Percentiles rank a stretch among this genome's conserved stretches.
Evolutionary conservation across 1,140 invertebrate genomes (phyloP).

Genomic region (Parasteatoda tepidariorum): DNA sequence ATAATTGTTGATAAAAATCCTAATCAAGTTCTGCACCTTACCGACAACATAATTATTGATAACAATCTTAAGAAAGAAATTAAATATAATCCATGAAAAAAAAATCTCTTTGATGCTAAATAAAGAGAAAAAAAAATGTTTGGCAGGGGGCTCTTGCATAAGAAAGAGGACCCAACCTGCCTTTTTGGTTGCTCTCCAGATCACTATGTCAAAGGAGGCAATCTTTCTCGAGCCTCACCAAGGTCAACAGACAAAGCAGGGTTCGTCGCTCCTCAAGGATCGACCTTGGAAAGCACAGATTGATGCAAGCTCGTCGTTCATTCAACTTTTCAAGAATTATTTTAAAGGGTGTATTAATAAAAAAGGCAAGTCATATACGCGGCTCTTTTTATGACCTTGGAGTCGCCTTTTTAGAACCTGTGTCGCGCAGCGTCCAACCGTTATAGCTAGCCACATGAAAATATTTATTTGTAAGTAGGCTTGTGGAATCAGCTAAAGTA

Average conservation of each 20-base stretch:
- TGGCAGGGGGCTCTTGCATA: no score
- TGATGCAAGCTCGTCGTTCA: slow-evolving; percentile 15
- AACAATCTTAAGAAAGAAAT: no score
- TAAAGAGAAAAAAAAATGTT: background rate
- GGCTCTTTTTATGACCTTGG: slow-evolving; percentile 20
- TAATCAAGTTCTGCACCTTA: no score
- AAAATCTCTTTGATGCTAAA: background rate
- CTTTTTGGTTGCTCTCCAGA: slow-evolving; percentile 54
- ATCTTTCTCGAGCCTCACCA: slow-evolving; percentile 12
- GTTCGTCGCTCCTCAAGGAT: slow-evolving; percentile 5
- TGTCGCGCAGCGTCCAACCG: background rate
- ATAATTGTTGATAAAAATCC: no score
- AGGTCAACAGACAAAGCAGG: slow-evolving; percentile 53
- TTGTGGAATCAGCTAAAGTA: no score
- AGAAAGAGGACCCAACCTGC: slow-evolving; percentile 1
- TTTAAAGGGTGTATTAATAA: slow-evolving; percentile 20
- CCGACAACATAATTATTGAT: no score
- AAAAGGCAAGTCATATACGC: slow-evolving; percentile 1
- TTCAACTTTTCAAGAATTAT: slow-evolving; percentile 51
- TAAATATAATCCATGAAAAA: no score
- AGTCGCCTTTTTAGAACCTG: background rate
- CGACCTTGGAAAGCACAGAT: slow-evolving; percentile 30
- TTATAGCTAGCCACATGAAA: no score
- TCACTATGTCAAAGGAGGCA: slow-evolving; percentile 51
- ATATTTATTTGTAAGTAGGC: no score